A percentile compares a stretch with the other conserved stretches of the same genome.
These are phyloP conservation scores for Phoenoteleia sp. DNA, from an alignment of 2,888 invertebrate species.

Conservation along the genomic window DNA sequence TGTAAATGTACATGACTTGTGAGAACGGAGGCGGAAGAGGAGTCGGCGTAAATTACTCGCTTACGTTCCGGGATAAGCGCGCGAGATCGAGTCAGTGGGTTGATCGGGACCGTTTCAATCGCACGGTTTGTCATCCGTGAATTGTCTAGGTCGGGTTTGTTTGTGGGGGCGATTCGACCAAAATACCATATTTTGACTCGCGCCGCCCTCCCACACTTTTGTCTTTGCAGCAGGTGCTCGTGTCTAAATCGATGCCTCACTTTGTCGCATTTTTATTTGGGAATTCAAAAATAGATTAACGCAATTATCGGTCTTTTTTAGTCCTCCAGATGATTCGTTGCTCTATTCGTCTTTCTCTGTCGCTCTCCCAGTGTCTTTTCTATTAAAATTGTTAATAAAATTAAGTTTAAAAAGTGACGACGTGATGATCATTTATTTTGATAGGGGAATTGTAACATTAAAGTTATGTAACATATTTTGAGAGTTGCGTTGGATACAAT, in stretches of 20 bases:
- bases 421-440: too few species aligned
- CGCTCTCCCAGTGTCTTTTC: too few species aligned
- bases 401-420: too few species aligned
- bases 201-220: constrained; percentile 24
- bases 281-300: not conserved
- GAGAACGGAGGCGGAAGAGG: constrained; percentile 52
- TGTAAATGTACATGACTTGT: constrained; percentile 44
- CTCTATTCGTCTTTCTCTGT: too few species aligned
- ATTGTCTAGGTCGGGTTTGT: constrained; percentile 66
- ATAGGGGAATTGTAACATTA: too few species aligned
- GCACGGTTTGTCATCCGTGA: constrained; percentile 14
- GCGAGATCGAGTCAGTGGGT: constrained; percentile 72
- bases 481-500: too few species aligned
- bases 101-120: constrained; percentile 74
- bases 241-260: not conserved
- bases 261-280: not conserved
- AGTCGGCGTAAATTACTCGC: constrained; percentile 56
- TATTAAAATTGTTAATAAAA: too few species aligned
- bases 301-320: too few species aligned
- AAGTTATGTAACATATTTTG: too few species aligned
- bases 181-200: constrained; percentile 32
- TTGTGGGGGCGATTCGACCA: constrained; percentile 54
- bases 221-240: constrained; percentile 29
- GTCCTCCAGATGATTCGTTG: too few species aligned
- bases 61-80: too few species aligned